Evolutionary conservation across 1,140 invertebrate genomes (phyloP), one percentile per base, ranked within the genome.

Genomic region (Aphelinus atriplicis): DNA sequence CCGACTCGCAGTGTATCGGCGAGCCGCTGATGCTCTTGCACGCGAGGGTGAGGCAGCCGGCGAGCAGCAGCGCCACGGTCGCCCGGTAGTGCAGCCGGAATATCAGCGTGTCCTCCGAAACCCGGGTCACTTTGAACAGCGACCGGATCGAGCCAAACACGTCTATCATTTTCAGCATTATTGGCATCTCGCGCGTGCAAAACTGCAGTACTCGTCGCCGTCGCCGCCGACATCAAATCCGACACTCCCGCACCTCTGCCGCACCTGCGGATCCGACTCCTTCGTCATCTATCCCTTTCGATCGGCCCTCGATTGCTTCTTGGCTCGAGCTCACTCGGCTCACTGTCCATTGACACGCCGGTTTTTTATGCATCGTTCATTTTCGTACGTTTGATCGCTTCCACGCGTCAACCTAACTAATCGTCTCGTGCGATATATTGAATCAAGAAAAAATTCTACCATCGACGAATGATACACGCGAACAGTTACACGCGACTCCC

Each of bases 1-100:
- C 85, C 67, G 89, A 87, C 71, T 91, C 89, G 83, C 91, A 92
- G 77, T 91, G 90, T 67, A 92, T 92, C 1, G 92, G 92, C 75
- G 91, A 91, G 9, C 91, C 91, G 26, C 90, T 90, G 75, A 90
- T 90, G 77, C 90, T 90, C 70, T 89, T 89, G 46, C 90, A 90
- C 1, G 90, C 90, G 47, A 92, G 79, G 1, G 91, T 86, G 3
- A 90, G 81, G 70, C 88, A 89, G 26, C 88, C 89, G 48, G 89
- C 84, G 0, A 90, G 77, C 42, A 92, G 81, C 0, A 92, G 78
- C 3, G 90, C 85, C 0, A 91, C 85, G 0, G 92, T 92, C 1
- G 90, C 86, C 10, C 89, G 85, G 78, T 90, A 92, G 77, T 92
- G 91, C 7, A 93, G 83, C 1, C 90, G 88, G 80, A 92, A 91